A percentile compares a stretch with the other conserved stretches of the same genome.
phyloP scores from a whole-genome alignment of 2,113 vertebrate species.

The Fukomys damarensis region DNA sequence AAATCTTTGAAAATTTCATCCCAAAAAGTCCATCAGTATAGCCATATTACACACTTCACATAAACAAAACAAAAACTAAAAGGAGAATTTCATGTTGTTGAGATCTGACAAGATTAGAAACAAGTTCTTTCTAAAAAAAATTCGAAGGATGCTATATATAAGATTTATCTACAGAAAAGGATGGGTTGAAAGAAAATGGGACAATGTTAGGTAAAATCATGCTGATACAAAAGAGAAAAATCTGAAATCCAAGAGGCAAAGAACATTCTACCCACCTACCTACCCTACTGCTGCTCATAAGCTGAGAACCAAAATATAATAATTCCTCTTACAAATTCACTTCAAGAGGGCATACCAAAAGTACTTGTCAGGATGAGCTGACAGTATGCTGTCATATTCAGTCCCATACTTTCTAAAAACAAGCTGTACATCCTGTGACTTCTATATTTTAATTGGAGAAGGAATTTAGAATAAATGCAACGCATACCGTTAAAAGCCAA shows the following conservation, averaged over 20 bases:
- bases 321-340: neutral
- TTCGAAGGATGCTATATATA: neutral
- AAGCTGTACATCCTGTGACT: neutral
- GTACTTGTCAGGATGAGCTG: neutral
- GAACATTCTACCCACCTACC: neutral
- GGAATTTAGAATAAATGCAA: neutral
- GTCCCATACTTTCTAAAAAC: neutral
- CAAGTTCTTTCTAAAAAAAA: neutral
- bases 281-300: neutral
- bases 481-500: neutral
- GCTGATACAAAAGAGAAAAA: neutral
- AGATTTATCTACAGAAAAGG: neutral
- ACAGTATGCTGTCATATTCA: neutral
- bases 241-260: neutral
- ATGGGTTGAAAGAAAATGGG: neutral
- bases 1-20: conserved; percentile 35
- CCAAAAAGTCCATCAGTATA: neutral
- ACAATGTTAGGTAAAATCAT: neutral
- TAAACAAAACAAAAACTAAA: neutral
- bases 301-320: neutral
- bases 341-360: neutral
- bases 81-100: neutral
- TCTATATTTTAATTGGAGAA: neutral
- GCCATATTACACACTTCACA: neutral
- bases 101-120: neutral